Base-by-base conservation (phyloP, 2,113 vertebrate species). In the Seriola aureovittata region DNA sequence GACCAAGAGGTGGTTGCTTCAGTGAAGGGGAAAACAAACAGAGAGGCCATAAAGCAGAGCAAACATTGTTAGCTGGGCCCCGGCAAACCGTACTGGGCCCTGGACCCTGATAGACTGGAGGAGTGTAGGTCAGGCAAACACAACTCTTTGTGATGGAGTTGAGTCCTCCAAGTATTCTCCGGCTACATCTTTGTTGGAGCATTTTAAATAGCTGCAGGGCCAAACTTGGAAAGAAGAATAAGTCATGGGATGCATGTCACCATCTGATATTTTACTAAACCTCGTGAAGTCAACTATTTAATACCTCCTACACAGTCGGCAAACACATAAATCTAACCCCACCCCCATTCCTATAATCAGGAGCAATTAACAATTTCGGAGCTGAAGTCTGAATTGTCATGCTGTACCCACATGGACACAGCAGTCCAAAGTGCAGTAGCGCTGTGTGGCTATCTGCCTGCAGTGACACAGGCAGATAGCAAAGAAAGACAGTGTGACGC, bases 1-100 rank as follows among this genome's bases (percentile, higher is more conserved):
- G 78, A 77, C 82, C 71, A 50, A 88, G 85, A 73, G 75, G 76
- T 84, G 82, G 82, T 80, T 52, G 78, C 86, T 88, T 84, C 89
- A 92, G 71, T 92, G 89, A 88, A 91, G 90, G 86, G 80, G 81
- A 92, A 91, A 92, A 82, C 92, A 94, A 94, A 93, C 92, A 93
- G 84, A 88, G 84, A 67, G 83, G 64, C 87, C 82, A 86, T 86
- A 92, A 89, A 90, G 90, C 82, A 90, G 87, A 89, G 84, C 86
- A 93, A 93, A 94, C 88, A 93, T 65, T 88, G 89, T 82, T 74
- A 87, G 81, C 48, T 40, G 64, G 73, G 81, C 63, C 63, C 87
- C 64, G 29, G 80, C 78, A 88, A 79, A 91, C 87, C 66, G 85
- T 84, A 81, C 81, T 46, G 78, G 80, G 72, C 73, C 81, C 82